Evolutionary conservation across 2,888 invertebrate species (phyloP), one percentile per base, ranked within the genome.

Genomic region (Chrysomela aeneicollis): DNA sequence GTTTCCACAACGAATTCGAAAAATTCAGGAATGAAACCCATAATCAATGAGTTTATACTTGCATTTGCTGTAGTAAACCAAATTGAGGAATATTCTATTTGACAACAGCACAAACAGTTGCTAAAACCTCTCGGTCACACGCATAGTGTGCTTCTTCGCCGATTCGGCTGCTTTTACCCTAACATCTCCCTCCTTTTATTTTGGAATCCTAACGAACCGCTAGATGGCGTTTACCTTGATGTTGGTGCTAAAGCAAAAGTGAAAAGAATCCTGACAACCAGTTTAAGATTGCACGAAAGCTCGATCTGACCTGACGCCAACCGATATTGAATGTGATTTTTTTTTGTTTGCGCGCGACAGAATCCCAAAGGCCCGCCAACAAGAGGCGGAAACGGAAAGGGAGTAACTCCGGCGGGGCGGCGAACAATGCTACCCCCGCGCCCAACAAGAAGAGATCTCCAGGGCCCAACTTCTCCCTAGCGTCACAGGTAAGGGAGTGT

Each of bases 381-480:
- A 98, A 98, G 84, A 87, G 98, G 75, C 92, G 97, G 86, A 98
- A 98, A 89, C 90, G 97, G 83, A 98, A 98, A 86, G 95, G 94
- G 63, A 95, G 95, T 76, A 88, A 91, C 72, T 93, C 94, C 9
- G 93, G 94, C 42, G 93, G 93, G 68, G 90, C 89, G 63, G 90
- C 89, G 54, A 94, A 92, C 85, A 91, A 88, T 67, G 92, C 93
- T 68, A 92, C 94, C 46, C 93, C 94, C 69, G 92, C 92, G 70
- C 92, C 94, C 73, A 94, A 94, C 85, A 96, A 97, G 88, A 97
- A 97, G 81, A 87, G 97, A 79, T 97, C 97, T 50, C 97, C 97
- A 68, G 97, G 97, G 81, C 97, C 96, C 79, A 96, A 94, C 86
- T 97, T 97, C 86, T 95, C 95, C 73, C 88, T 97, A 82, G 96